Percentiles rank a stretch among this genome's conserved stretches.
Evolutionary conservation across 2,888 invertebrate species (phyloP).

Genomic region (Gnatocerus cornutus): DNA sequence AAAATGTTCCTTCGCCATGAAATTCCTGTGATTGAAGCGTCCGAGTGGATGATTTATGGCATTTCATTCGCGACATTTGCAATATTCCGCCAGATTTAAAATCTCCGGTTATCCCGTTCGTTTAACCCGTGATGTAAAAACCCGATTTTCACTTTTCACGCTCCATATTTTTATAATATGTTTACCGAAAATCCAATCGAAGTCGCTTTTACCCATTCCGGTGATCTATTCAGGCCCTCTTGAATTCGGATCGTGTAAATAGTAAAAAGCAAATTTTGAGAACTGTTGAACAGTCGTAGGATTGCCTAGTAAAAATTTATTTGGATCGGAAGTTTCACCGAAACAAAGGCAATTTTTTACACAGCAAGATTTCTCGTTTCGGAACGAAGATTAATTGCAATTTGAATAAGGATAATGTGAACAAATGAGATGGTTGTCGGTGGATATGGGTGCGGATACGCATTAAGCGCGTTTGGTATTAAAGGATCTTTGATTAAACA

Average conservation of each 20-base stretch:
- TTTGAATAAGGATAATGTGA: conserved; percentile 43
- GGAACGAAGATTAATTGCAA: conserved; percentile 33
- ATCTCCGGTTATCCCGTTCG: conserved; percentile 37
- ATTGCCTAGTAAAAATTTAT: conserved; percentile 16
- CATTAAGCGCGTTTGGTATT: conserved; percentile 43
- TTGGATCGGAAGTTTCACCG: background rate
- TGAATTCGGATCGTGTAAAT: background rate
- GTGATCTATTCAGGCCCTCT: conserved; percentile 13
- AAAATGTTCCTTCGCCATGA: background rate
- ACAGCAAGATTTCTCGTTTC: conserved; percentile 6
- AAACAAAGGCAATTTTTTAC: conserved; percentile 18
- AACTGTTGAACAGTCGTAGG: conserved; percentile 10
- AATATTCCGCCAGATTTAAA: conserved; percentile 50
- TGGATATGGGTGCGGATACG: conserved; percentile 32
- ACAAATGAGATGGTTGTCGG: conserved; percentile 42
- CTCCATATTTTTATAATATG: conserved; percentile 39
- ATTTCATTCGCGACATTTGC: conserved; percentile 48
- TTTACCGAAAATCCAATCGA: conserved; percentile 38
- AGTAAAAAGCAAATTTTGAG: conserved; percentile 29
- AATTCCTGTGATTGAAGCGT: conserved; percentile 42
- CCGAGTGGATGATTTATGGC: conserved; percentile 49
- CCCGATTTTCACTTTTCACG: conserved; percentile 43
- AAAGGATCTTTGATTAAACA: conserved; percentile 46
- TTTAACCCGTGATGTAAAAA: conserved; percentile 40
- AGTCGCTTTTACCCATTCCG: conserved; percentile 17